Base-by-base conservation (phyloP, 1,140 invertebrate species). In the Apocrypta bakeri region DNA sequence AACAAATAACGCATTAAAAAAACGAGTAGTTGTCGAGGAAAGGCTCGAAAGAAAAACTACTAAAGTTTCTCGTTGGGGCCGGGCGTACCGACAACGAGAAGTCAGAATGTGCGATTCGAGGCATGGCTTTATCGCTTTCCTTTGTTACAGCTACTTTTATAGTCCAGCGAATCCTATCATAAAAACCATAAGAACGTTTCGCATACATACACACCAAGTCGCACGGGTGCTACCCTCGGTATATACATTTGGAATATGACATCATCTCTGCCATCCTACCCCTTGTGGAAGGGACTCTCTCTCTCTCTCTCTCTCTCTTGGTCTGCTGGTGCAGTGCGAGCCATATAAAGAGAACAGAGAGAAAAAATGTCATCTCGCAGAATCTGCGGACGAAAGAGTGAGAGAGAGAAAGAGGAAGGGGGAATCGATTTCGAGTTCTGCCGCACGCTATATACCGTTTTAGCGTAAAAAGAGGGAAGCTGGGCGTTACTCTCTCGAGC, bases 71-170 rank as follows among this genome's bases (percentile, higher is more conserved):
- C 72, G 64, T 33, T 31, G 1, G n/a, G 4, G 24, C 21, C 73
- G n/a, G 21, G 29, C 9, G 7, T 25, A 27, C 2, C 33, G 27
- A 56, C 7, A 29, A 9, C 42, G 37, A 48, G 33, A 48, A 73
- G 71, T 42, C 76, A 24, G 42, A 69, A 79, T 69, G 40, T 25
- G 66, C 48, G 66, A 79, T 79, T 71, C 77, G 31, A 21, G 27
- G n/a, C 24, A 40, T 29, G 71, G 56, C 68, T 68, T 81, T 81
- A 75, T 75, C 61, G 73, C 72, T 68, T 69, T 74, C 72, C 71
- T 81, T 81, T 81, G 72, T 81, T 68, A 31, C 63, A 81, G 72
- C 68, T 69, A 75, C 69, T 75, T 81, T 81, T 75, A 81, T 75
- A 75, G 79, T 75, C 73, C 69, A n/a, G 21, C 72, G 72, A 81